Base-by-base conservation (phyloP, 2,888 invertebrate genomes). In the Cryptocheilus praepositus region DNA sequence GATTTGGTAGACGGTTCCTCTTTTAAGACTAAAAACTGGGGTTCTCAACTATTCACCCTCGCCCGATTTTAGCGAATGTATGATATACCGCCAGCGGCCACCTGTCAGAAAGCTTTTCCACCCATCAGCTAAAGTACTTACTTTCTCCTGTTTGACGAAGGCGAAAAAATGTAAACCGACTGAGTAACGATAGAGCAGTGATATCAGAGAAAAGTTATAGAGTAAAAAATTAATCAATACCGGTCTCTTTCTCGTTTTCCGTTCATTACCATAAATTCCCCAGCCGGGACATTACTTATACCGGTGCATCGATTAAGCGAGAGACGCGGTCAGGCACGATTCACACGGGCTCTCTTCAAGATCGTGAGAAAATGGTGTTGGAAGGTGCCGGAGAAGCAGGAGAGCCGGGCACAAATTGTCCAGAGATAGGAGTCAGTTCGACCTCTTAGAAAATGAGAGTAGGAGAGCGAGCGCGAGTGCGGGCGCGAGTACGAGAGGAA, bases 371-470 rank as follows among this genome's bases (percentile, higher is more conserved):
- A 78, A 78, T 62, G 72, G 64, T 69, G 28, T 52, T 61, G n/a
- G 63, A 51, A 63, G 63, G 53, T 61, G 69, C 68, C 18, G 57
- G 15, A 18, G 53, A 36, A 61, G 53, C 8, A 44, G 44, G 53
- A 22, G 19, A 15, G 57, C 54, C 65, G 64, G 64, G 72, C 74
- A 71, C 67, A 80, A 79, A 79, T 75, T 79, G 75, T 79, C 76
- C 76, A 77, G 72, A 77, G 80, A 77, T 77, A 74, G 77, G 69
- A 73, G 75, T 73, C 73, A 66, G 76, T 60, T 59, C 74, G 80
- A 70, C 52, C 80, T 80, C 70, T 74, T 61, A 61, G 79, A 79
- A 79, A 80, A 80, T 74, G 72, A 76, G 68, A 63, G 63, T 54
- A 44, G 59, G 51, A 55, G 28, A 60, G 56, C 61, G 55, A 66